Base-by-base conservation (phyloP, 2,888 invertebrate genomes). In the Ashinkailepas kermadecensis region DNA sequence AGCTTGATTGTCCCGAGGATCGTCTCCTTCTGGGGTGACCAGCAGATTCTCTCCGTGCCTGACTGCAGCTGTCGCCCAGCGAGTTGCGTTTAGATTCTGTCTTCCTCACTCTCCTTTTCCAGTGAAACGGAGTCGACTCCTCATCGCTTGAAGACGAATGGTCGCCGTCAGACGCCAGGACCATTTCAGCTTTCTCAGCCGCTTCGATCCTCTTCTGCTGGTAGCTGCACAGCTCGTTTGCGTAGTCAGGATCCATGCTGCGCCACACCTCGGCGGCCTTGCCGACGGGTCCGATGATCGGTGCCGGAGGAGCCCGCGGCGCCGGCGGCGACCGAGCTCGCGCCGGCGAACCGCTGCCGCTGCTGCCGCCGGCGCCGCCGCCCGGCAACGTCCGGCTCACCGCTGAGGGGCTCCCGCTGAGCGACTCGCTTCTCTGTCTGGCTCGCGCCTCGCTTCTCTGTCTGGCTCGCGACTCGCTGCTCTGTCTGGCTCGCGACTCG, bases 241-340 rank as follows among this genome's bases (percentile, higher is more conserved):
- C 88, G 87, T 87, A 88, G 87, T 89, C 86, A 88, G 88, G 62
- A n/a, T 81, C 91, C 91, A 86, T 90, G 91, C 86, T 88, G 90
- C 89, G 91, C 91, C 86, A 91, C 88, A 85, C 87, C 90, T 82
- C 90, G 23, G 59, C 62, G 59, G 23, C 54, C 81, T 23, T 25
- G 23, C 65, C 64, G 62, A 57, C 81, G 21, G 23, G 59, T 11
- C 67, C 65, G n/a, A 13, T 57, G 39, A n/a, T 78, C 39, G 65
- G 12, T 18, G 59, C n/a, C 57, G 54, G 39, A 7, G n/a, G 21
- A 23, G 80, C 59, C 67, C 67, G 74, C 12, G 58, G 80, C 15
- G 9, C n/a, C 15, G 2, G 3, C 18, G 23, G 64, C 23, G 65
- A 67, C 54, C 70, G 78, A n/a, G 25, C 3, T 78, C 56, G n/a